phyloP scores from a whole-genome alignment of 2,888 invertebrate species.

The Lomographa bimaculata region DNA sequence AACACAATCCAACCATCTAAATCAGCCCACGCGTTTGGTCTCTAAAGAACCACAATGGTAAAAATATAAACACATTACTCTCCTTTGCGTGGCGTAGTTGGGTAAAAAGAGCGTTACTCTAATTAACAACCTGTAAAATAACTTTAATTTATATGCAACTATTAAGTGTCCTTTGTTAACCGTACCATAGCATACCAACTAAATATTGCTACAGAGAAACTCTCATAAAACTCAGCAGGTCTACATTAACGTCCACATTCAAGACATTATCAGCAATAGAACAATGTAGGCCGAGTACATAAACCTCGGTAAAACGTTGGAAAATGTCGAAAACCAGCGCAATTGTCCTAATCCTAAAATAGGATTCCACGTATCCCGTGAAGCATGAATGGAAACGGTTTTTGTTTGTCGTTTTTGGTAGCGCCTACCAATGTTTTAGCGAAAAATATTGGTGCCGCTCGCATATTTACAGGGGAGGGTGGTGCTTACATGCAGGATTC shows the following conservation, averaged over 20 bases:
- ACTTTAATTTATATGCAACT: too few species aligned
- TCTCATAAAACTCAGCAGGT: too few species aligned
- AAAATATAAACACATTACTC: too few species aligned
- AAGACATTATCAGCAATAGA: constrained; percentile 5
- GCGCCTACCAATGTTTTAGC: constrained; percentile 33
- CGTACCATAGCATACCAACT: background rate
- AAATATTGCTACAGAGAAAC: constrained; percentile 1
- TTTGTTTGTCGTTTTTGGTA: constrained; percentile 27
- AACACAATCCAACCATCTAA: too few species aligned
- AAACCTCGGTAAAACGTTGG: constrained; percentile 11
- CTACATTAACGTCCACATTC: constrained; percentile 1
- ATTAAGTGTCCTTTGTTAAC: background rate
- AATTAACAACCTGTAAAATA: too few species aligned
- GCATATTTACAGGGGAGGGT: constrained; percentile 12
- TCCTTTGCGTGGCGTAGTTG: too few species aligned
- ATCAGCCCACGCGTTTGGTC: too few species aligned
- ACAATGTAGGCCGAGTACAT: constrained; percentile 7
- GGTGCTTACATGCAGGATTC: constrained; percentile 13
- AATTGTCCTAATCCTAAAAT: constrained; percentile 33
- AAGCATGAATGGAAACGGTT: constrained; percentile 30
- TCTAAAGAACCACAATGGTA: too few species aligned
- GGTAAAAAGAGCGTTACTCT: too few species aligned
- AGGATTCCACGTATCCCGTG: constrained; percentile 29
- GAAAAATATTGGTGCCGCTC: constrained; percentile 27
- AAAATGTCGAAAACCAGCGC: constrained; percentile 25